Evolutionary conservation across 2,113 vertebrate species (phyloP), one percentile per base, ranked within the genome.

Genomic region (Paracanthobrama guichenoti): DNA sequence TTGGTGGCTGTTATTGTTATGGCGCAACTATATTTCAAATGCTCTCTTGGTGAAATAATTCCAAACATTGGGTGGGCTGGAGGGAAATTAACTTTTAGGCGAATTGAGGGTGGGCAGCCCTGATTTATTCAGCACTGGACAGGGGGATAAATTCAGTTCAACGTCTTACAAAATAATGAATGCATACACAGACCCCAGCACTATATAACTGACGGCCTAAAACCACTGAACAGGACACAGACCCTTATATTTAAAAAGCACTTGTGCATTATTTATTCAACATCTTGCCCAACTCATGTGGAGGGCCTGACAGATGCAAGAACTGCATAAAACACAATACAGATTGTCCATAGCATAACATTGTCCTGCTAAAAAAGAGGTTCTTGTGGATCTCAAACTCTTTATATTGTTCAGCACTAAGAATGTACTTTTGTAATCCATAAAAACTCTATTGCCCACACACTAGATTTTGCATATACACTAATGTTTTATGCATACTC

Each of bases 11-110:
- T 91, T 90, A 85, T 88, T 93, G 88, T 92, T 89, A 90, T 88
- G 86, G 79, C 84, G 85, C 87, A 91, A 91, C 90, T 89, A 85
- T 91, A 92, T 93, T 93, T 89, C 81, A 88, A 57, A 89, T 83
- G 87, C 87, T 71, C 88, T 83, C 80, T 82, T 44, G 73, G 89
- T 89, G 57, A 88, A 91, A 89, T 89, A 83, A 89, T 74, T 44
- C 24, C 86, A 87, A 75, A 62, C 11, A 71, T 31, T 62, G 60
- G 71, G 57, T 48, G 66, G 24, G 85, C 76, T 75, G 31, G 64
- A 48, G 72, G 24, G 39, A 62, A 85, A 85, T 85, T 85, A 80
- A 71, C 67, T 73, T 86, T 85, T 67, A 69, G 48, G 72, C 42
- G 59, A 42, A 62, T 69, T 20, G n/a, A 31, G 46, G 62, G 78